Evolutionary conservation across 2,888 invertebrate genomes (phyloP).

Genomic region (Chorisops tibialis): DNA sequence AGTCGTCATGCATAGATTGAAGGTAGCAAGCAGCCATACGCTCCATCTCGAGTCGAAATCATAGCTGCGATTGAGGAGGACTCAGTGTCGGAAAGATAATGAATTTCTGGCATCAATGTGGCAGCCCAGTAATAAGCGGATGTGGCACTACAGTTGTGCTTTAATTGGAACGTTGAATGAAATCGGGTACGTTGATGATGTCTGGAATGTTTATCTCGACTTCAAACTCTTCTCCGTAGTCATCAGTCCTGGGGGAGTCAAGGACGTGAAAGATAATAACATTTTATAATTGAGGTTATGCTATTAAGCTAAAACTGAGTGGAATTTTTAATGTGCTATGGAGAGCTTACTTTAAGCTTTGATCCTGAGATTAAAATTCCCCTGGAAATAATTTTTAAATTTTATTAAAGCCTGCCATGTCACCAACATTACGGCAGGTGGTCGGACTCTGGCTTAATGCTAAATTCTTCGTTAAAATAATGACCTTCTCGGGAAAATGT

Average conservation of each 20-base stretch:
- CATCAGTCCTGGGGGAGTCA: background rate
- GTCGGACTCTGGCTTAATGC: too few relatives aligned
- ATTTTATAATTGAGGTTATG: constrained; percentile 11
- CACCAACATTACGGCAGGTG: too few relatives aligned
- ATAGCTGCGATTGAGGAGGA: background rate
- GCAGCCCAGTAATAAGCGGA: constrained; percentile 24
- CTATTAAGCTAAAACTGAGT: background rate
- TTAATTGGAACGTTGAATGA: constrained; percentile 16
- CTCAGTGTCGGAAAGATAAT: constrained; percentile 4
- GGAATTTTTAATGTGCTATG: background rate
- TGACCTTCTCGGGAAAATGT: too few relatives aligned
- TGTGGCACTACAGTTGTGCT: constrained; percentile 4
- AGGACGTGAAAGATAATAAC: constrained; percentile 8
- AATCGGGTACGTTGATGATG: background rate
- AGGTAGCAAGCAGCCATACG: background rate
- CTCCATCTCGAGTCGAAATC: background rate
- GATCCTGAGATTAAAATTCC: constrained; percentile 7
- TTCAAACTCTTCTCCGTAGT: too few relatives aligned
- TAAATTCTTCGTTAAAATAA: too few relatives aligned
- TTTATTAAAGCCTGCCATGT: too few relatives aligned
- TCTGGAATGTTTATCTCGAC: background rate
- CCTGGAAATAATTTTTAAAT: background rate
- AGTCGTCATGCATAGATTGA: too few relatives aligned
- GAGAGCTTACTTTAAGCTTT: background rate
- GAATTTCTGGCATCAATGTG: constrained; percentile 11